Base-by-base conservation (phyloP, 2,888 invertebrate species). In the Meiosimyza platycephala region DNA sequence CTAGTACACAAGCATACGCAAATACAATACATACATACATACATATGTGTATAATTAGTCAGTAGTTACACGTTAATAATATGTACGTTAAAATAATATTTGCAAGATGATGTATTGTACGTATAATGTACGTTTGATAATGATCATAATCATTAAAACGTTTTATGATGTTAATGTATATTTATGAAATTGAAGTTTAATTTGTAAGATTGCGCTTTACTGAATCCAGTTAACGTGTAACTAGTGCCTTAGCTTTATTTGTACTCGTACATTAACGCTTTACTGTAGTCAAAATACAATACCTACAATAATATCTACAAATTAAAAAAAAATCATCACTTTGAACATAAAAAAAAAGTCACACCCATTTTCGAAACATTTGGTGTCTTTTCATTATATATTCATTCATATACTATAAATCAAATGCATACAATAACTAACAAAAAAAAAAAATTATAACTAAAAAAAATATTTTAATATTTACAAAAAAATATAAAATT, bases 21-120 rank as follows among this genome's bases (percentile, higher is more conserved):
- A 13, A 28, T 28, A 28, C 28, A 28, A 4, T 28, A 4, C 22
- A 60, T 15, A n/a, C n/a, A n/a, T 28, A 60, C 28, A 60, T 18
- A 28, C 18, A 18, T 28, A 6, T 22, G 57, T 18, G 57, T 18
- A 57, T 50, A 33, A 70, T 63, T 84, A 84, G 87, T 86, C 87
- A 86, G 86, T 86, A 86, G 86, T 86, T 86, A 82, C 86, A 85
- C 83, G 85, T 83, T 85, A 79, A 81, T 60, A 64, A 71, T 28
- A 28, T 28, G 28, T 28, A 63, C n/a, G 40, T 55, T 65, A 28
- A 52, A 62, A 50, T 65, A 40, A 40, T 40, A 54, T 18, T 54
- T 18, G 40, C 69, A 47, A 48, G 16, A 52, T 40, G 18, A 52
- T 54, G 52, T 22, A 18, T 47, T 22, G 40, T 33, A 48, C 6